Evolutionary conservation across 2,888 invertebrate species (phyloP).

Genomic region (Lampropteryx suffumata): DNA sequence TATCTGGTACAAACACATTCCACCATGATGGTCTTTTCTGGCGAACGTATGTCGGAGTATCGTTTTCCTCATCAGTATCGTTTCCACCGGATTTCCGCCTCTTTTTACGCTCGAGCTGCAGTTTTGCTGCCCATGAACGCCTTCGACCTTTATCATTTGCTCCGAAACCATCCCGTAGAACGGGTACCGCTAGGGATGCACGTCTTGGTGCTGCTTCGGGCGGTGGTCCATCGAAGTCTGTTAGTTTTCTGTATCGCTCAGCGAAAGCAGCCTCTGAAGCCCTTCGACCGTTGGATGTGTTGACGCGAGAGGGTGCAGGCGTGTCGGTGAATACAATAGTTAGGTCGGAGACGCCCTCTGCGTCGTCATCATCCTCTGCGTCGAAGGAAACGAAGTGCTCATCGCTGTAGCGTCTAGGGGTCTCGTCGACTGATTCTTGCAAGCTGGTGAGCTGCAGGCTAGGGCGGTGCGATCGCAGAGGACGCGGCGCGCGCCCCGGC

Average conservation of each 20-base stretch:
- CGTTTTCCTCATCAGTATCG: constrained; percentile 71
- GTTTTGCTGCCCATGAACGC: constrained; percentile 84
- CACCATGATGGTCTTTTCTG: constrained; percentile 94
- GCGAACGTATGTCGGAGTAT: constrained; percentile 74
- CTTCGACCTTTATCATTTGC: constrained; percentile 81
- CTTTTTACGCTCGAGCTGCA: constrained; percentile 79
- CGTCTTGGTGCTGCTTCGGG: constrained; percentile 69
- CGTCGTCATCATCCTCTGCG: constrained; percentile 70
- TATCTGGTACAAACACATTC: constrained; percentile 93
- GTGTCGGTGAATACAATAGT: constrained; percentile 44
- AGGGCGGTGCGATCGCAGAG: constrained; percentile 64
- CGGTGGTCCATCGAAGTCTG: constrained; percentile 70
- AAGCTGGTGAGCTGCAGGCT: constrained; percentile 74
- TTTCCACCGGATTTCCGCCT: constrained; percentile 80
- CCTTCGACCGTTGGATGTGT: constrained; percentile 67
- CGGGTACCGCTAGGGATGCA: constrained; percentile 71
- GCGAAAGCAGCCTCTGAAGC: constrained; percentile 75
- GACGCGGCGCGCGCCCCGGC: constrained; percentile 58
- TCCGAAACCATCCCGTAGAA: constrained; percentile 58
- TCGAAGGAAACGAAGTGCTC: constrained; percentile 58
- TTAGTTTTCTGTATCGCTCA: constrained; percentile 73
- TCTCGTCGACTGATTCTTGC: constrained; percentile 72
- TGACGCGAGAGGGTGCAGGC: constrained; percentile 48
- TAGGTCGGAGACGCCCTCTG: constrained; percentile 64
- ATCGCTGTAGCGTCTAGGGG: constrained; percentile 70